A percentile compares a stretch with the other conserved stretches of the same genome.
Evolutionary conservation across 2,888 invertebrate genomes (phyloP).

Genomic region (Chironomus tentans): DNA sequence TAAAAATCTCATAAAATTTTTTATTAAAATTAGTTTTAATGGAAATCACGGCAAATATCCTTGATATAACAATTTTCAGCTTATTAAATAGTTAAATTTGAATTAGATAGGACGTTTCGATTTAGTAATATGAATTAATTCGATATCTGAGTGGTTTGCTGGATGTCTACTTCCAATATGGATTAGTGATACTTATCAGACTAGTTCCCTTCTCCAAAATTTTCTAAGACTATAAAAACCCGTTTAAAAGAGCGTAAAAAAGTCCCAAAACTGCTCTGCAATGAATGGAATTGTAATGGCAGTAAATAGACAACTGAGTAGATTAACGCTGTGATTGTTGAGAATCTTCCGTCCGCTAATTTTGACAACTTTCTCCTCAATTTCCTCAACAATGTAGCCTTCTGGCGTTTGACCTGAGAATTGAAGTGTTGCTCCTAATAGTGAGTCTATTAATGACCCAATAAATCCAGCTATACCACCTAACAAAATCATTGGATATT

Average conservation of each 20-base stretch:
- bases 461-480: slow-evolving; percentile 66
- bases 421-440: slow-evolving; percentile 76
- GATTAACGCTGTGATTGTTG: slow-evolving; percentile 83
- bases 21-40: too few relatives aligned
- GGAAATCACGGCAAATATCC: too few relatives aligned
- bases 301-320: slow-evolving; percentile 67
- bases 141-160: too few relatives aligned
- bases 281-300: slow-evolving; percentile 61
- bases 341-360: slow-evolving; percentile 65
- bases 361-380: slow-evolving; percentile 59
- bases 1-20: too few relatives aligned
- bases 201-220: too few relatives aligned
- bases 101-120: too few relatives aligned
- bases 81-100: too few relatives aligned
- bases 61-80: too few relatives aligned
- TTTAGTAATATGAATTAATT: too few relatives aligned
- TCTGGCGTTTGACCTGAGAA: slow-evolving; percentile 69
- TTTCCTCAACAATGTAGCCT: slow-evolving; percentile 61
- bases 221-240: too few relatives aligned
- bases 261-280: slow-evolving; percentile 47
- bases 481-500: slow-evolving; percentile 68
- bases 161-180: too few relatives aligned
- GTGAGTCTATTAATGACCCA: slow-evolving; percentile 74
- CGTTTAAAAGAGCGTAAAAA: not conserved
- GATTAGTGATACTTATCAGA: too few relatives aligned